Base-by-base conservation (phyloP, 2,888 invertebrate genomes). In the Rhingia campestris region DNA sequence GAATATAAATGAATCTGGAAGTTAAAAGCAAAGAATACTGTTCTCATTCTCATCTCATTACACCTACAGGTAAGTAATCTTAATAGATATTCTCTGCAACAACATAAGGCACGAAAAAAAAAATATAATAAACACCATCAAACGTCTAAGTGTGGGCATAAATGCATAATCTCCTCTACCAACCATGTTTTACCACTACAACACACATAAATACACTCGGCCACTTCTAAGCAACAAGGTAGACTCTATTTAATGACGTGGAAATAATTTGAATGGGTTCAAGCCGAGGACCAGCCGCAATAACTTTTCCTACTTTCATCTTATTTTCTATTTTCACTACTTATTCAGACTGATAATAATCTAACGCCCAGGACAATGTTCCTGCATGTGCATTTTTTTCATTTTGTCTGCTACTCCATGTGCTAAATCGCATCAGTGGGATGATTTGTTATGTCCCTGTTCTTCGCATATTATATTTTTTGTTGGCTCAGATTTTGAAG, bases 321-420 rank as follows among this genome's bases (percentile, higher is more conserved):
- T 84, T 79, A 79, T 84, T 84, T 74, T 79, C 79, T 70, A 84
- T 84, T 84, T 84, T 64, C 74, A 74, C 79, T 79, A 70, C 79
- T 84, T 84, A 74, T 74, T 74, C 79, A 73, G 74, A 70, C 74
- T 56, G 64, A 84, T 84, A 84, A 84, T 84, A 69, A 79, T 84
- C 82, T 74, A 74, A 84, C 79, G 79, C 82, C 82, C 64, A 43
- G 69, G 82, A 79, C 64, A 74, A 79, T 64, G 39, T 53, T 45
- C n/a, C n/a, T 69, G 14, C 33, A 22, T 32, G 22, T 0, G 35
- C 14, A 33, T 53, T 51, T 51, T 64, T 39, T 45, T 37, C n/a
- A 33, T 73, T 58, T 74, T 64, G 82, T 84, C 82, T 84, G 58
- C 69, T 47, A 35, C 39, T 61, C 32, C 79, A 82, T 79, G 82